phyloP scores from a whole-genome alignment of 2,888 invertebrate genomes.

The Eupithecia subumbrata region DNA sequence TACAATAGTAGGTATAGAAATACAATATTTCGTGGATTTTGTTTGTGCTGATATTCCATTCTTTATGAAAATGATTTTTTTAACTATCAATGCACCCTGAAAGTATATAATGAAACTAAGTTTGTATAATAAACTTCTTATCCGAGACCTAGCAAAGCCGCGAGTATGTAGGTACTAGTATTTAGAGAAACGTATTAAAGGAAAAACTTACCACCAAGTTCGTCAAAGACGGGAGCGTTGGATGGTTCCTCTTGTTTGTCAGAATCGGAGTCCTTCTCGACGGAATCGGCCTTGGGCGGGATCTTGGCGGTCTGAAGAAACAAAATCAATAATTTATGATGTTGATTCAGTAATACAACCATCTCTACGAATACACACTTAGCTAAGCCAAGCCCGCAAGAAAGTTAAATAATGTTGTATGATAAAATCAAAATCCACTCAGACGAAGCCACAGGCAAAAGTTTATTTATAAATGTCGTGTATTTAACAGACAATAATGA shows the following conservation, averaged over 20 bases:
- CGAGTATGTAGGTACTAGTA: no score
- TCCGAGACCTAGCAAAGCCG: not conserved
- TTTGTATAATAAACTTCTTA: not conserved
- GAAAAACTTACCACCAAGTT: conserved; percentile 72
- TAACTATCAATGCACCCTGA: not conserved
- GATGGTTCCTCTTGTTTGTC: conserved; percentile 69
- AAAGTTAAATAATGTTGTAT: no score
- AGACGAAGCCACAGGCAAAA: not conserved
- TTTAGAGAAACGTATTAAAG: not conserved
- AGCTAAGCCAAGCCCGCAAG: not conserved
- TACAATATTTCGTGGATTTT: not conserved
- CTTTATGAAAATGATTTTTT: not conserved
- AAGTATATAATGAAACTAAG: not conserved
- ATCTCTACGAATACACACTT: not conserved
- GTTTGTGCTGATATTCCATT: no score
- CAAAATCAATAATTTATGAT: not conserved
- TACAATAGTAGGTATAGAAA: not conserved
- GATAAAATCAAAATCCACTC: not conserved
- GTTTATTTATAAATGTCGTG: not conserved
- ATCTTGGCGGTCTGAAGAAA: conserved; percentile 55
- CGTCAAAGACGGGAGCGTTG: conserved; percentile 72
- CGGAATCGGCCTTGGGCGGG: conserved; percentile 57
- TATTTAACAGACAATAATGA: not conserved
- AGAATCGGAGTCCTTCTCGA: conserved; percentile 71
- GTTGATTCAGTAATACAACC: not conserved